phyloP scores from a whole-genome alignment of 1,140 invertebrate species.

The Drosophila dunni region DNA sequence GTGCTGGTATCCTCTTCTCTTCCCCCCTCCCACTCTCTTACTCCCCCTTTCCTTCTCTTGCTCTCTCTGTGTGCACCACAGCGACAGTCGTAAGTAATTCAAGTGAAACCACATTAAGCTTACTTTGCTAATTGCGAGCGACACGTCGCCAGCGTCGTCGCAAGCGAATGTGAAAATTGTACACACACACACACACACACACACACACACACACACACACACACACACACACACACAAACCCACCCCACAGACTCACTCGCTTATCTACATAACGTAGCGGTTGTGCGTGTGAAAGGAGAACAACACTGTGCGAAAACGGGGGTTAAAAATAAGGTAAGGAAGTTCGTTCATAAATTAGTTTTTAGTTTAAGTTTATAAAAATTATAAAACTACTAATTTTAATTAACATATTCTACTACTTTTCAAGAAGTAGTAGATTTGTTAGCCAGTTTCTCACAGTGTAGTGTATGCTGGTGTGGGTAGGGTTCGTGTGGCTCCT shows the following conservation, averaged over 20 bases:
- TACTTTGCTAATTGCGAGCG: slow-evolving; percentile 84
- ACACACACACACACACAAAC: slow-evolving; percentile 23
- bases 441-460: not conserved
- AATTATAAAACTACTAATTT: no score
- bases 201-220: slow-evolving; percentile 16
- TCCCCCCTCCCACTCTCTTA: not conserved
- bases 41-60: no score
- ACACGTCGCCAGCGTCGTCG: slow-evolving; percentile 69
- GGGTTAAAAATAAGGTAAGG: no score
- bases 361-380: no score
- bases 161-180: slow-evolving; percentile 47
- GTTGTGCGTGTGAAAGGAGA: slow-evolving; percentile 16
- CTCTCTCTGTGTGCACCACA: slow-evolving; percentile 30
- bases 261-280: slow-evolving; percentile 72
- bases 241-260: slow-evolving; percentile 23
- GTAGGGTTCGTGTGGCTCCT: slow-evolving; percentile 25
- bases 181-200: slow-evolving; percentile 17
- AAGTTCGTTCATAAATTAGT: no score
- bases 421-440: no score
- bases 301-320: no score
- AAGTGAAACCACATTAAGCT: slow-evolving; percentile 83
- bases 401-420: no score
- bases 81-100: slow-evolving; percentile 81
- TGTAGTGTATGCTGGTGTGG: not conserved
- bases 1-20: not conserved